Base-by-base conservation (phyloP, 2,113 vertebrate genomes). In the Mandrillus leucophaeus region DNA sequence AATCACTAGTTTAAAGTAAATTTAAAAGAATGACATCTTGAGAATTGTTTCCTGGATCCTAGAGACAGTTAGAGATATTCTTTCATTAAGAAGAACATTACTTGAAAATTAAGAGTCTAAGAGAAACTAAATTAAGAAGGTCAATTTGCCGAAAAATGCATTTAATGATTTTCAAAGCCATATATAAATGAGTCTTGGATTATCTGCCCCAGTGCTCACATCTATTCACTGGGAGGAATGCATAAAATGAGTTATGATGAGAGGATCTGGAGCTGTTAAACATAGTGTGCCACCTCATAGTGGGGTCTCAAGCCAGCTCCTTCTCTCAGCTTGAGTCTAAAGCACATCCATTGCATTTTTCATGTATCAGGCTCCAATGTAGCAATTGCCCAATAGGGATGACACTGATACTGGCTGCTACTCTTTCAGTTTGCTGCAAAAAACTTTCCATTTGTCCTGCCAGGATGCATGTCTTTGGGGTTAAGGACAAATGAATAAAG, bases 41-140 rank as follows among this genome's bases (percentile, higher is more conserved):
- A 90, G 55, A 50, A 40, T 57, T 38, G 88, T 96, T 97, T 64
- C 16, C 25, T 43, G 57, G 38, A 76, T 45, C 27, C 30, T 78
- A 72, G 64, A 94, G 40, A 43, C 84, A 90, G n/a, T 32, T 57
- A 72, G 12, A 94, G 83, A 85, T 70, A 72, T 1, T 1, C 18
- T 86, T 90, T 95, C 72, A 76, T 78, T 95, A 70, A 73, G 38
- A 79, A 94, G 27, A 93, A 75, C 50, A 11, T 9, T 52, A 73
- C 30, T 88, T 85, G 70, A 57, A 95, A 96, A 90, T 92, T 84
- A 87, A 93, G 43, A 96, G 45, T 50, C 45, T 86, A 78, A 93
- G 86, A n/a, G 91, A 92, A 96, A 92, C 40, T 82, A 96, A 97
- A 95, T 93, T 95, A 91, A 90, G 85, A 93, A 90, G 88, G 86